Evolutionary conservation across 2,888 invertebrate species (phyloP).

Genomic region (Anthophora plumipes): DNA sequence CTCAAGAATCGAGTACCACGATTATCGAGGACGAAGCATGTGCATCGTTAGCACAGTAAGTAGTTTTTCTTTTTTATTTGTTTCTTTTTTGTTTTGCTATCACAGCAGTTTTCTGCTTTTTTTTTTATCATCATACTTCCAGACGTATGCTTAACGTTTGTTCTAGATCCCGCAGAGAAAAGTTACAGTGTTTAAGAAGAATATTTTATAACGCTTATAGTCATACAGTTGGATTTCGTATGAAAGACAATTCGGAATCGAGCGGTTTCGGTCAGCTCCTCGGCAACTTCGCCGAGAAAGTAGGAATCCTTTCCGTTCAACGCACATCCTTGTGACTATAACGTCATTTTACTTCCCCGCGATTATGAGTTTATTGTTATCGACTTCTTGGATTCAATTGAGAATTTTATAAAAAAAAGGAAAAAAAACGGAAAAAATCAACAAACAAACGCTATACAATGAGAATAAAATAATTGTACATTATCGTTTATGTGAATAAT

Average conservation of each 20-base stretch:
- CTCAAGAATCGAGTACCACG: constrained; percentile 84
- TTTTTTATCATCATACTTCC: background rate
- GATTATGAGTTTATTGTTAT: constrained; percentile 72
- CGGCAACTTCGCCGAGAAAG: constrained; percentile 85
- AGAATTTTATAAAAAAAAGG: constrained; percentile 73
- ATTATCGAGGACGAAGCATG: constrained; percentile 83
- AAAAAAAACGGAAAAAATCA: no score
- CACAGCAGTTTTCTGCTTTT: background rate
- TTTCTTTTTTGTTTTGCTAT: background rate
- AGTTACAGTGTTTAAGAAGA: constrained; percentile 86
- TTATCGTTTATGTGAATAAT: constrained; percentile 76
- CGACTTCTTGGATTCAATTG: constrained; percentile 71
- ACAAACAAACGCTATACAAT: constrained; percentile 68
- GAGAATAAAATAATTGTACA: constrained; percentile 75
- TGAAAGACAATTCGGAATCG: constrained; percentile 85
- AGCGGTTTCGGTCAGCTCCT: constrained; percentile 85
- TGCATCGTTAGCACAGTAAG: constrained; percentile 76
- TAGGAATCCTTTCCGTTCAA: constrained; percentile 85
- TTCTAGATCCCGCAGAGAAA: constrained; percentile 85
- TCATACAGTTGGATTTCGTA: constrained; percentile 86
- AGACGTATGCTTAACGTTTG: background rate
- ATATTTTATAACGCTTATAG: constrained; percentile 87
- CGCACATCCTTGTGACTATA: constrained; percentile 83
- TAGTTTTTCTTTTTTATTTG: constrained; percentile 8
- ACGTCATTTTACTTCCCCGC: constrained; percentile 50